These are phyloP conservation scores for Montipora cactus DNA, from an alignment of 64 coral and sea anemone species.

Conservation along the genomic window DNA sequence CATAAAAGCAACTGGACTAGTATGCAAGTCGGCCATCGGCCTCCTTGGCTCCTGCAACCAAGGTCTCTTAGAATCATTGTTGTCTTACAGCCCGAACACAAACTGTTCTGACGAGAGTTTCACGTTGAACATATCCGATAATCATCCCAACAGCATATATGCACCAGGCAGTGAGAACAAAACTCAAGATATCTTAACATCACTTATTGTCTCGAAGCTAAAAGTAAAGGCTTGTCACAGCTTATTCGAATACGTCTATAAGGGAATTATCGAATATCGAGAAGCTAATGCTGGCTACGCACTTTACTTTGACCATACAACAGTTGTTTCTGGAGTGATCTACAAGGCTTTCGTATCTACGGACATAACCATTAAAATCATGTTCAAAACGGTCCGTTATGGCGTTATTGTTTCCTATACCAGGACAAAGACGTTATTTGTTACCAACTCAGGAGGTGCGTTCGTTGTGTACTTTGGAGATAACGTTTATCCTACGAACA, in stretches of 20 bases:
- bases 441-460: constrained; percentile 58
- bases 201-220: constrained; percentile 56
- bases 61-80: constrained; percentile 62
- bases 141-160: not conserved
- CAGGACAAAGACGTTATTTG: constrained; percentile 74
- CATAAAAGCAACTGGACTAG: constrained; percentile 18
- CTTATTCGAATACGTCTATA: constrained; percentile 83
- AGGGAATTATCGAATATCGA: constrained; percentile 82
- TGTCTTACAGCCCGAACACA: constrained; percentile 67
- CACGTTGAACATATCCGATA: constrained; percentile 3
- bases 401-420: constrained; percentile 92
- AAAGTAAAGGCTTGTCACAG: constrained; percentile 77
- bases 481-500: constrained; percentile 77
- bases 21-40: constrained; percentile 78
- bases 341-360: constrained; percentile 69
- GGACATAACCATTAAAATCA: constrained; percentile 90
- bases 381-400: constrained; percentile 80
- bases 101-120: constrained; percentile 72
- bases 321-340: constrained; percentile 68
- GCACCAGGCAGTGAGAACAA: not conserved
- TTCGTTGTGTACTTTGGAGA: constrained; percentile 77
- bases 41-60: constrained; percentile 86
- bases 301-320: constrained; percentile 86
- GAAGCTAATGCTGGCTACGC: constrained; percentile 88
- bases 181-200: constrained; percentile 51